Conservation (phyloP, 2,113 vertebrate genomes). For the Cyanoderma ruficeps region DNA sequence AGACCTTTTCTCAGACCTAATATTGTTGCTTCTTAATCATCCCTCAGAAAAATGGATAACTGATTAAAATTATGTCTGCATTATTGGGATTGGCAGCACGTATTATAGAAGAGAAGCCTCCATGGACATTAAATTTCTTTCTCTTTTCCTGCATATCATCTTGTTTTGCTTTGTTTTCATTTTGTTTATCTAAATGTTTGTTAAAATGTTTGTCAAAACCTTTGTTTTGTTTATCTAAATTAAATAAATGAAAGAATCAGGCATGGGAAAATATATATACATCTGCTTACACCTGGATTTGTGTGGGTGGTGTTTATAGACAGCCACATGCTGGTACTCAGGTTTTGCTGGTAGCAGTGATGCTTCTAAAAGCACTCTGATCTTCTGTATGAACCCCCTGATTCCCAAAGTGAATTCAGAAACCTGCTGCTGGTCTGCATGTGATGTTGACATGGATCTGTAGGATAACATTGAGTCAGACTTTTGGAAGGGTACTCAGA, state of each 20-base stretch:
- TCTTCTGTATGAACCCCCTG: background rate
- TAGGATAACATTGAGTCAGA: background rate
- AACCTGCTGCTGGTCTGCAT: accelerated
- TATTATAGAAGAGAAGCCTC: background rate
- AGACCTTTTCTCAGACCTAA: background rate
- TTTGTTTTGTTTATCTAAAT: too few relatives aligned
- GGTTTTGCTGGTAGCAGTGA: background rate
- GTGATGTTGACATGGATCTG: background rate
- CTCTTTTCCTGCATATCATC: background rate
- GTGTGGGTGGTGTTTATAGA: background rate
- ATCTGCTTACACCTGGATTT: background rate
- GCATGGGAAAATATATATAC: background rate
- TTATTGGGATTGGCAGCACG: background rate
- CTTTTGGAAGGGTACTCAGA: background rate
- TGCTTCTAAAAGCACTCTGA: background rate
- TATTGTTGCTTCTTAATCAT: background rate
- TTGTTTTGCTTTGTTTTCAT: background rate
- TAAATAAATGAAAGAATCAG: background rate
- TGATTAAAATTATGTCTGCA: background rate
- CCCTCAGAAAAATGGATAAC: background rate
- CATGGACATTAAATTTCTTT: background rate
- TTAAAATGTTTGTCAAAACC: too few relatives aligned
- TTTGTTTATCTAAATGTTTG: background rate
- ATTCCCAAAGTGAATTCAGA: background rate
- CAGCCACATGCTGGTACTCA: accelerated